Evolutionary conservation across 2,888 invertebrate genomes (phyloP).

Genomic region (Graphium colonna): DNA sequence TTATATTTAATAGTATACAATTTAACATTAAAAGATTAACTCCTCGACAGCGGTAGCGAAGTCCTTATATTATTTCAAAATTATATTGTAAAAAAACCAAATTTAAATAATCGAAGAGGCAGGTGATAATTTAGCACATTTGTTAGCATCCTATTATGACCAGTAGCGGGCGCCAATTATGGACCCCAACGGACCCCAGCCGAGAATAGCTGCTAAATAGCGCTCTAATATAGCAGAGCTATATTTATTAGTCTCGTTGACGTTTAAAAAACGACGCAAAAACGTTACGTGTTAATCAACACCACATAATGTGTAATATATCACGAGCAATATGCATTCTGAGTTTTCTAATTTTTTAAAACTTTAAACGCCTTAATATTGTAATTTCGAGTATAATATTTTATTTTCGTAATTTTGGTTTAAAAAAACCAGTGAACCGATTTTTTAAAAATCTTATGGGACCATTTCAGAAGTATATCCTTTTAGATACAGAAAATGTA

Average conservation of each 20-base stretch:
- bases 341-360: no score
- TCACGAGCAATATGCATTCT: no score
- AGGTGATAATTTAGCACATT: conserved; percentile 57
- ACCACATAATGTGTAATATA: no score
- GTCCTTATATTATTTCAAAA: not conserved
- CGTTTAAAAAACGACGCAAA: not conserved
- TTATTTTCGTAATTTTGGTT: no score
- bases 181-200: conserved; percentile 34
- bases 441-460: no score
- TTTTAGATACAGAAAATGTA: no score
- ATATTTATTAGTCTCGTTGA: not conserved
- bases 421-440: no score
- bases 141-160: conserved; percentile 56
- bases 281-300: not conserved
- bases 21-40: not conserved
- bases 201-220: conserved; percentile 9
- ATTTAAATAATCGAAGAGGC: conserved; percentile 30
- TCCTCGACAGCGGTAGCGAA: not conserved
- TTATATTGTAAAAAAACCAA: conserved; percentile 18
- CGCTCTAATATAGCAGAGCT: conserved; percentile 11
- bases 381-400: no score
- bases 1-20: not conserved
- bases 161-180: conserved; percentile 62
- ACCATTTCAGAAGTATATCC: no score
- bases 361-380: no score